Base-by-base conservation (phyloP, 2,888 invertebrate genomes). In the Dromius quadrimaculatus region DNA sequence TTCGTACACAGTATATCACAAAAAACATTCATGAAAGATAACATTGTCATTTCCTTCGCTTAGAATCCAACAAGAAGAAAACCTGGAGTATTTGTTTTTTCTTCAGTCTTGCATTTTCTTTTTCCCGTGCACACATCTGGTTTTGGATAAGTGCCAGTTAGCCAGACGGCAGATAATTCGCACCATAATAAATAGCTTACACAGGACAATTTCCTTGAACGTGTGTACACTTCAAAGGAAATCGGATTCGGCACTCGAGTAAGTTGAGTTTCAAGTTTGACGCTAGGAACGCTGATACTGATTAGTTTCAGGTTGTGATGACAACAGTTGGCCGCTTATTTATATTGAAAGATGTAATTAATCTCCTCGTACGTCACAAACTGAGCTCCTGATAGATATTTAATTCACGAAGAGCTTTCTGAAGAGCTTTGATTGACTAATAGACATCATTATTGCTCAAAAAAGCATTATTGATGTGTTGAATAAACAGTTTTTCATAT, bases 131-230 rank as follows among this genome's bases (percentile, higher is more conserved):
- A 20, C 50, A 47, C 65, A 65, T 63, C 45, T 65, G 47, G 5
- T 34, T 34, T 65, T 47, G 65, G 65, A 65, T 47, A 20, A 22
- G 20, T 65, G 65, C 65, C 65, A 65, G 65, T 65, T 50, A 65
- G 45, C 65, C 50, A 65, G 65, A 17, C 50, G 47, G 17, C 65
- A 34, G 32, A 50, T 34, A 65, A 65, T 47, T 65, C 47, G 28
- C 50, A 6, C 9, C 11, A 15, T 15, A 54, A 54, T 54, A 54
- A 28, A 54, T 54, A 15, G 50, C 28, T 23, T 8, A 23, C 50
- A 28, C 15, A 54, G 50, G 50, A 54, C 50, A 54, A 54, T 54
- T 54, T 54, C 50, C 50, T 54, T 13, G 13, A 28, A 28, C 50
- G 50, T 54, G 28, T 54, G 50, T 54, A 54, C 15, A 22, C 47